These are phyloP conservation scores for Pteropus rufus DNA, from an alignment of 2,797 vertebrate genomes.

Conservation along the genomic window DNA sequence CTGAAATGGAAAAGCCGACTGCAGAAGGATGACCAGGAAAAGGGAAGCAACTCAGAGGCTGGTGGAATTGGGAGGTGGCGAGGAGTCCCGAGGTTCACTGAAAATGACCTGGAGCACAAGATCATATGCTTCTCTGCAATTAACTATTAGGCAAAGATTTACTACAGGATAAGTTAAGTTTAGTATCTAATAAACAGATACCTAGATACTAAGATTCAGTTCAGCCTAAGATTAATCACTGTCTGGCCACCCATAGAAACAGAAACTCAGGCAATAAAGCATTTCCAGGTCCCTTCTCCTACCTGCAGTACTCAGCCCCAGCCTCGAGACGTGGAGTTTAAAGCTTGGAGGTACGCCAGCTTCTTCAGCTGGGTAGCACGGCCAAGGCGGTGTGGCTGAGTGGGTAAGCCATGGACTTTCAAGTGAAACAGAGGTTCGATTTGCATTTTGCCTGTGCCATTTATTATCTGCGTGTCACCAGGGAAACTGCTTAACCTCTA, in stretches of 20 bases:
- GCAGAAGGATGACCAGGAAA: background rate
- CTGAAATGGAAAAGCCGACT: background rate
- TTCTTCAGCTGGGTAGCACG: background rate
- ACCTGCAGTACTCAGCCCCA: background rate
- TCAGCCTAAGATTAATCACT: background rate
- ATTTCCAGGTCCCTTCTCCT: background rate
- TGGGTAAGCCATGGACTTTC: background rate
- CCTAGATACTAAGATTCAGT: background rate
- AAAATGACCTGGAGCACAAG: background rate
- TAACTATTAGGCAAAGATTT: background rate
- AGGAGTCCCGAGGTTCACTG: background rate
- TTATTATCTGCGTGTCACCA: background rate
- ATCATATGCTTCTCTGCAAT: background rate
- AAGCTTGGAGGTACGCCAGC: background rate
- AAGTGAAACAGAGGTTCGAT: background rate
- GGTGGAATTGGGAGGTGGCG: background rate
- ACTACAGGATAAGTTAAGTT: background rate
- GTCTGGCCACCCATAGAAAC: background rate
- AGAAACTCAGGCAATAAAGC: background rate
- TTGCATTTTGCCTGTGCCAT: background rate
- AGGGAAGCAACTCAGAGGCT: rapidly evolving
- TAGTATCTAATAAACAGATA: background rate
- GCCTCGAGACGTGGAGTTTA: background rate
- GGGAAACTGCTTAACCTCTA: background rate
- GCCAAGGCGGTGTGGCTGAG: no score